Evolutionary conservation across 1,140 invertebrate genomes (phyloP).

Genomic region (Caenorhabditis brenneri): DNA sequence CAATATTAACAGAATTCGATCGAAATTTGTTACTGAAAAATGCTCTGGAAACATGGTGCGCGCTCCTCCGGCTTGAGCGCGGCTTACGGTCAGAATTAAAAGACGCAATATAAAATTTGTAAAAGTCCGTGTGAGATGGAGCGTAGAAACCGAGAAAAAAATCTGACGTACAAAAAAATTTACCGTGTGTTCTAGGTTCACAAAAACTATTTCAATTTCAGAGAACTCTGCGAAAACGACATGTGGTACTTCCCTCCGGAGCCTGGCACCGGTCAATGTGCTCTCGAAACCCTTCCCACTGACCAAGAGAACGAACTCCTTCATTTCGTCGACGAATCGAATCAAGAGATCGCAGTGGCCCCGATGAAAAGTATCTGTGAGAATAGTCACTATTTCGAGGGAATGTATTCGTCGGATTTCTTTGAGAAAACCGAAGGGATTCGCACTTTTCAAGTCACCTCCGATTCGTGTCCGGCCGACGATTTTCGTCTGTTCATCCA

Average conservation of each 20-base stretch:
- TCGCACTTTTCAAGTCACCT: background rate
- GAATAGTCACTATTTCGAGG: conserved; percentile 34
- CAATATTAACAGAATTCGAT: no score
- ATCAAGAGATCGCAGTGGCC: background rate
- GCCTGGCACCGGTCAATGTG: background rate
- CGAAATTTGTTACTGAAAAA: no score
- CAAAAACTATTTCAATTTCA: no score
- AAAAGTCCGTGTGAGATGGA: no score
- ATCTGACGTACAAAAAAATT: no score
- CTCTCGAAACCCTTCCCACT: background rate
- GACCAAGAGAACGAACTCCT: background rate
- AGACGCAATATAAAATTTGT: no score
- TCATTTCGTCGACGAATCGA: background rate
- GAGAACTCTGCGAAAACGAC: conserved; percentile 5
- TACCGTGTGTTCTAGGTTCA: no score
- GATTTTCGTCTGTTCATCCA: conserved; percentile 17
- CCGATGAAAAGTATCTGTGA: conserved; percentile 15
- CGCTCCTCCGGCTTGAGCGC: no score
- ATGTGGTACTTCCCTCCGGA: conserved; percentile 21
- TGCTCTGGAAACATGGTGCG: no score
- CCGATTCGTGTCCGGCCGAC: background rate
- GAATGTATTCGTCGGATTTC: conserved; percentile 14
- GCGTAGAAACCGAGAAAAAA: no score
- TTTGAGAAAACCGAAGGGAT: conserved; percentile 4
- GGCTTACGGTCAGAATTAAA: no score